These are phyloP conservation scores for Lordiphosa stackelbergi DNA, from an alignment of 1,140 invertebrate species.

Conservation along the genomic window DNA sequence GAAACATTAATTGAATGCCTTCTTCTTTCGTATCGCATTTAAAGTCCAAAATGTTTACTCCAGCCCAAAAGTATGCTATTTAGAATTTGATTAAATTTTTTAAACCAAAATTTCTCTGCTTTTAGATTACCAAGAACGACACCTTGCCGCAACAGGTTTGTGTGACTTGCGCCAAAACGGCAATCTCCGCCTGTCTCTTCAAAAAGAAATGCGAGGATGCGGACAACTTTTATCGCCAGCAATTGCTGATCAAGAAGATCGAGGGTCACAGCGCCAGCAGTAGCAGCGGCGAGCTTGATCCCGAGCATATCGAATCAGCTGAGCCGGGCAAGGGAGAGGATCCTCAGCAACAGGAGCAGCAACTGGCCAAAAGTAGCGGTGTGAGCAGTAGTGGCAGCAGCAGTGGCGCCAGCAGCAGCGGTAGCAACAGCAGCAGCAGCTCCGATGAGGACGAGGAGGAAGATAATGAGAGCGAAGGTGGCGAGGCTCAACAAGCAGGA, in stretches of 20 bases:
- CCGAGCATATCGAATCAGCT: constrained; percentile 1
- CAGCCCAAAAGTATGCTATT: too few species aligned
- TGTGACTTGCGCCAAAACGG: constrained; percentile 65
- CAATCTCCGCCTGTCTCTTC: constrained; percentile 66
- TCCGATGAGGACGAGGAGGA: constrained; percentile 42
- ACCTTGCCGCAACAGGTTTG: constrained; percentile 72
- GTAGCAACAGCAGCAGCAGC: constrained; percentile 52
- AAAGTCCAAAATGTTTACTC: too few species aligned
- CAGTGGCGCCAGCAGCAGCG: constrained; percentile 24
- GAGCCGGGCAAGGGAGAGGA: constrained; percentile 16
- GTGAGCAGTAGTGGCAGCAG: constrained; percentile 33
- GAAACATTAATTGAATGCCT: too few species aligned
- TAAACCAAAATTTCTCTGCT: too few species aligned
- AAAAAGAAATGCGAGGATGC: constrained; percentile 76
- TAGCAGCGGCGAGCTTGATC: constrained; percentile 1
- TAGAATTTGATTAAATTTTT: too few species aligned
- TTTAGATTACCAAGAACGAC: constrained; percentile 68
- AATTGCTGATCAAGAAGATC: constrained; percentile 66
- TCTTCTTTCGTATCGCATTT: too few species aligned
- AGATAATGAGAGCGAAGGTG: constrained; percentile 1
- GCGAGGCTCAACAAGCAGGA: neutral
- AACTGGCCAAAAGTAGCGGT: constrained; percentile 18
- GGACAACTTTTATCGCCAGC: constrained; percentile 71
- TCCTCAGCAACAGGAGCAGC: constrained; percentile 14
- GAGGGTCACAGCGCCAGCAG: constrained; percentile 28